Base-by-base conservation (phyloP, 2,113 vertebrate species). In the Tachycineta bicolor region DNA sequence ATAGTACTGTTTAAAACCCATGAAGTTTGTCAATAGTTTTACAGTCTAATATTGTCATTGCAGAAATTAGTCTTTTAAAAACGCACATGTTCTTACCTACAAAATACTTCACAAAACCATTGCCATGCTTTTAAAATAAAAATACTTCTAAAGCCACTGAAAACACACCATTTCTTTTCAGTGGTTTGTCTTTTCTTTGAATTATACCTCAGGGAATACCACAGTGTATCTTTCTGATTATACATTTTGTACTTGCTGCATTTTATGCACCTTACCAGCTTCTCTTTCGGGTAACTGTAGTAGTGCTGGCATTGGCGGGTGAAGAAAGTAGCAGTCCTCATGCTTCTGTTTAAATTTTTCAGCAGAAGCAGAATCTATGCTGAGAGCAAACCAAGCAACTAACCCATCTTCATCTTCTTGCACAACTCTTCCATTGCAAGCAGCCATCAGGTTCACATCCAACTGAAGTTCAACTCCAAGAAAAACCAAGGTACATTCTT, bases 371-470 rank as follows among this genome's bases (percentile, higher is more conserved):
- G 97, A 90, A 41, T 98, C 97, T 14, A 98, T 86, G 94, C 96
- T 96, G 52, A 99, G 76, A 80, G 99, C 99, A 95, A 99, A 99
- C 99, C 99, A 99, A 25, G 98, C 98, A 49, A 98, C 89, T 55
- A 98, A 94, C 8, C 97, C 98, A 93, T 97, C 98, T 21, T 96
- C 89, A 5, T 83, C 95, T 62, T 94, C 95, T 62, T 86, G 60
- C 14, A 81, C 60, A 64, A 75, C 31, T 37, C 91, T 63, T 34
- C 50, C 70, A 70, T 39, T 68, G 52, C 10, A 47, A 52, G 84
- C 80, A 81, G 62, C 28, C 10, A 33, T 23, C 9, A 46, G 29
- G 41, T 84, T 89, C 55, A 34, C 37, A 15, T 90, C 93, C 46
- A 87, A 83, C 82, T 96, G 97, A 90, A 97, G 98, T 91, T 99